phyloP scores from a whole-genome alignment of 2,888 invertebrate genomes.

The Heliconius sara region DNA sequence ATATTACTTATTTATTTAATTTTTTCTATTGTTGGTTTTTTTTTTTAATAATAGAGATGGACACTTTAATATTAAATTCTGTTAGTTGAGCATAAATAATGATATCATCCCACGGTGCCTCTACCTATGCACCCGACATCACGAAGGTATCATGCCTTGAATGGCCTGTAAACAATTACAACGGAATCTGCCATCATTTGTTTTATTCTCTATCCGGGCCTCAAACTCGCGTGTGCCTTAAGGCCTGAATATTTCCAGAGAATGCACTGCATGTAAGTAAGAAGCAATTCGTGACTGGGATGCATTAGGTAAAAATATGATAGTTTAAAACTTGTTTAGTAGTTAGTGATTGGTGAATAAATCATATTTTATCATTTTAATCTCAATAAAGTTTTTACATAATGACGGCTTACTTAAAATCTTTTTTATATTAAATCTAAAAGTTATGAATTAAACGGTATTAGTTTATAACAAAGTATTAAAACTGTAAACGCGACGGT shows the following conservation, averaged over 20 bases:
- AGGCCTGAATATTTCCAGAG: not conserved
- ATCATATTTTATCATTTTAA: not conserved
- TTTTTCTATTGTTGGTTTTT: too few relatives aligned
- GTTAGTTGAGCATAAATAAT: too few relatives aligned
- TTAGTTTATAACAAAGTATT: too few relatives aligned
- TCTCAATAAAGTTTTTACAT: not conserved
- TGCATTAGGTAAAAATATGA: not conserved
- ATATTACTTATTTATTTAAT: not conserved
- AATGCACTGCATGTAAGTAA: not conserved
- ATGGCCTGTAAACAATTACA: not conserved
- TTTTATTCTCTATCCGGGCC: not conserved
- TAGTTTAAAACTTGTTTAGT: too few relatives aligned
- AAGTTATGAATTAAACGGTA: too few relatives aligned
- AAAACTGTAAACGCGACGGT: too few relatives aligned
- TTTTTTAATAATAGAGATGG: not conserved
- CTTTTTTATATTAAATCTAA: not conserved
- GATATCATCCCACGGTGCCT: too few relatives aligned
- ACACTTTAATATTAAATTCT: not conserved
- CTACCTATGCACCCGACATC: not conserved
- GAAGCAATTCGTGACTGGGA: not conserved
- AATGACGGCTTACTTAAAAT: not conserved
- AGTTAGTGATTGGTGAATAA: too few relatives aligned
- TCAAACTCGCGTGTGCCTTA: not conserved
- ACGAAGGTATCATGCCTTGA: not conserved
- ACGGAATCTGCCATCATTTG: not conserved